Evolutionary conservation across 2,888 invertebrate species (phyloP).

Genomic region (Parnassius apollo): DNA sequence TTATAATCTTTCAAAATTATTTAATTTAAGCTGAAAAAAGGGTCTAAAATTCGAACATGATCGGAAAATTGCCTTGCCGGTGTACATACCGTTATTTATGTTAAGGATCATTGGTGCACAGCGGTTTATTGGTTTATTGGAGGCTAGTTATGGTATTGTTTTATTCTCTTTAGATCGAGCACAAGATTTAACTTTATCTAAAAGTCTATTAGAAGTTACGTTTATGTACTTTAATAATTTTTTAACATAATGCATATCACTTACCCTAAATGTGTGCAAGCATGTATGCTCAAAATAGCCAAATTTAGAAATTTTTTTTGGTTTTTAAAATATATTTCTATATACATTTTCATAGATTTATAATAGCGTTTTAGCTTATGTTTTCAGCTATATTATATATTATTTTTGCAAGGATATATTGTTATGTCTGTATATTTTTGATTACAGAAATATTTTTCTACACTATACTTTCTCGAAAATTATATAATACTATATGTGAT

Average conservation of each 20-base stretch:
- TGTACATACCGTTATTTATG: constrained; percentile 61
- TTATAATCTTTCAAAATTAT: too few relatives aligned
- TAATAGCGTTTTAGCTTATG: constrained; percentile 26
- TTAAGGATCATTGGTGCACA: constrained; percentile 66
- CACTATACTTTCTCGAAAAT: constrained; percentile 36
- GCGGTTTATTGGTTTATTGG: constrained; percentile 47
- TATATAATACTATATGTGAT: constrained; percentile 24
- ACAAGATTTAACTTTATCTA: constrained; percentile 18
- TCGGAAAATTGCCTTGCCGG: background rate
- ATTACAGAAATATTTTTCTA: constrained; percentile 51
- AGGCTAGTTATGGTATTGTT: constrained; percentile 53
- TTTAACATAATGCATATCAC: constrained; percentile 45
- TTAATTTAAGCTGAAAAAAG: background rate
- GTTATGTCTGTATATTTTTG: constrained; percentile 74
- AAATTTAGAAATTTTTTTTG: constrained; percentile 37
- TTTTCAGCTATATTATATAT: constrained; percentile 35
- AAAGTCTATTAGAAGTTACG: constrained; percentile 8
- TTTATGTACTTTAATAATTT: constrained; percentile 19
- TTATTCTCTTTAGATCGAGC: constrained; percentile 23
- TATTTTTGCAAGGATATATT: constrained; percentile 37
- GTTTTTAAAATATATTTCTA: constrained; percentile 36
- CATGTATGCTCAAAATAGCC: constrained; percentile 55
- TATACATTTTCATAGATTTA: constrained; percentile 29
- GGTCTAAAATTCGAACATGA: background rate
- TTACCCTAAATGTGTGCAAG: constrained; percentile 29